A percentile compares a stretch with the other conserved stretches of the same genome.
Evolutionary conservation across 2,113 vertebrate species (phyloP).

Genomic region (Vulpes lagopus): DNA sequence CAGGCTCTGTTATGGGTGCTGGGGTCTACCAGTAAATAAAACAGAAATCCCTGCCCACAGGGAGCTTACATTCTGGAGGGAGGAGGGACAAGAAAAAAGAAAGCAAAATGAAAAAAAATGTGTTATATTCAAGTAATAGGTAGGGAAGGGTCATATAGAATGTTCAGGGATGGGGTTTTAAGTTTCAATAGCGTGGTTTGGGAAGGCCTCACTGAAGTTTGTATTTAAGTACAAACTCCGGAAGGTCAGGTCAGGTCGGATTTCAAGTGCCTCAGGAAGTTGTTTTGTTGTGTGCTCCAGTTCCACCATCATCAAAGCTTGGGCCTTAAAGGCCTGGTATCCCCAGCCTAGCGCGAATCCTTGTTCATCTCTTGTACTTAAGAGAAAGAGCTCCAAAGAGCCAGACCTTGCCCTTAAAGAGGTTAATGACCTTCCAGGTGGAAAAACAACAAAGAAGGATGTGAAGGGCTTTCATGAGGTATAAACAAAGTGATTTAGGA

Average conservation of each 20-base stretch:
- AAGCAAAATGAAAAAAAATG: conserved; percentile 43
- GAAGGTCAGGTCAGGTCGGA: not conserved
- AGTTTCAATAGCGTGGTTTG: not conserved
- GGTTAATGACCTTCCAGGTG: conserved; percentile 3
- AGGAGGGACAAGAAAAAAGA: conserved; percentile 9
- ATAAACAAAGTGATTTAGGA: conserved; percentile 34
- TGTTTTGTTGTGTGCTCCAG: conserved; percentile 23
- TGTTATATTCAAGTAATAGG: not conserved
- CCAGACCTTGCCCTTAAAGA: conserved; percentile 41
- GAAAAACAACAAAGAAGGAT: conserved; percentile 42
- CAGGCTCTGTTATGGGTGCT: not conserved
- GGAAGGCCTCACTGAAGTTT: not conserved
- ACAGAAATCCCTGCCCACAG: conserved; percentile 6
- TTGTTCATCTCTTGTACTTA: conserved; percentile 24
- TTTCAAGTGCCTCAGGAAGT: conserved; percentile 20
- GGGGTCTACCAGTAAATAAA: not conserved
- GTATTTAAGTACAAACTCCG: conserved; percentile 45
- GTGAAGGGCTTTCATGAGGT: conserved; percentile 16
- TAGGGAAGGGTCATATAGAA: not conserved
- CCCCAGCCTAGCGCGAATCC: not conserved
- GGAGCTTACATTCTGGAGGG: not conserved
- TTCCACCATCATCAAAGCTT: not conserved
- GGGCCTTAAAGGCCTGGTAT: not conserved
- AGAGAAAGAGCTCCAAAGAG: conserved; percentile 41
- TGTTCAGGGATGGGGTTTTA: conserved; percentile 18